Base-by-base conservation (phyloP, 2,888 invertebrate genomes). In the Conchocele bisecta region DNA sequence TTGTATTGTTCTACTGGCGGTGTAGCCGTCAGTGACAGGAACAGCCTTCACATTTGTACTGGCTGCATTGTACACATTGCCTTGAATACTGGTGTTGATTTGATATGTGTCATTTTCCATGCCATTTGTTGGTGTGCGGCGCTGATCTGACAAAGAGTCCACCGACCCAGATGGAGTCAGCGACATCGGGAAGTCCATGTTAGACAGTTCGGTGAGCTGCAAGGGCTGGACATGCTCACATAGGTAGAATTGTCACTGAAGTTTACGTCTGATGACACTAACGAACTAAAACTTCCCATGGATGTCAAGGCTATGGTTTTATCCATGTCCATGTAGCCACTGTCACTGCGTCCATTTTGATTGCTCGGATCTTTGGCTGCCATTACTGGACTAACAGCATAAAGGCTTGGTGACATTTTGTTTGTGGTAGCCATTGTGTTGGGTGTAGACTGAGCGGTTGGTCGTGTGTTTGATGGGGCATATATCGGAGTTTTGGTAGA, bases 171-270 rank as follows among this genome's bases (percentile, higher is more conserved):
- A 79, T 20, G 81, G 81, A 13, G 83, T 81, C 26, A 65, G 70
- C 37, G 75, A 70, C 11, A 81, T 76, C 13, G 83, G 78, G 24
- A 83, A 74, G 58, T 83, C 83, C 72, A 83, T 74, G 50, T 79
- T 74, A 1, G 83, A 83, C 17, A 75, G 50, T 84, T 84, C 9
- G 85, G 85, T 7, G 87, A 85, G 26, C 83, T 83, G 69, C 81
- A 83, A 6, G 80, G 75, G 60, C 83, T 86, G n/a, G 82, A 75
- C 80, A 81, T 81, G 41, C 80, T 83, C 58, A 87, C 84, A 61
- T 85, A 83, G 0, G 85, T 83, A 7, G 83, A 57, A 50, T 80
- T 83, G 29, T 81, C 78, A 46, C 75, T 66, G 37, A 76, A 75
- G 59, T 81, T 82, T 17, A 82, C 58, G 11, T 75, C 77, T 20